A percentile compares a stretch with the other conserved stretches of the same genome.
Conservation (phyloP, 2,113 vertebrate genomes). For the Pungitius pungitius region DNA sequence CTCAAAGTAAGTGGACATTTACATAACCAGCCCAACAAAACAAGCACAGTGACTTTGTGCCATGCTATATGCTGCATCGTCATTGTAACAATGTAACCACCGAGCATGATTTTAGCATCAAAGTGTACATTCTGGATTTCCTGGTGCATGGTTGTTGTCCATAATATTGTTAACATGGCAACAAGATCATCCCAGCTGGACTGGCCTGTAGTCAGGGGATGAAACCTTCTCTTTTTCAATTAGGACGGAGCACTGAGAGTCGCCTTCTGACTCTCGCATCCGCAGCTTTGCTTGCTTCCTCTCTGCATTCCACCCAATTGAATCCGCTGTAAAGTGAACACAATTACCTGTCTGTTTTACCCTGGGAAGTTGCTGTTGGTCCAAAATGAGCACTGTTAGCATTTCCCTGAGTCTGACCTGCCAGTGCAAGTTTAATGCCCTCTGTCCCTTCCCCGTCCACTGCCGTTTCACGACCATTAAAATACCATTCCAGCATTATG, state of each 20-base stretch:
- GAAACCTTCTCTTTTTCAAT: slow-evolving; percentile 40
- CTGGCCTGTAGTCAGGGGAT: slow-evolving; percentile 38
- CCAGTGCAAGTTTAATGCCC: slow-evolving; percentile 51
- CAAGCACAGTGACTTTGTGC: neutral
- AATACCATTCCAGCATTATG: slow-evolving; percentile 51
- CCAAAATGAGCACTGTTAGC: slow-evolving; percentile 28
- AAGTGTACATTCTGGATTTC: slow-evolving; percentile 14
- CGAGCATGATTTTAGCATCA: neutral
- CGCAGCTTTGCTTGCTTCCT: slow-evolving; percentile 26
- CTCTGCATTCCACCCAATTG: slow-evolving; percentile 16
- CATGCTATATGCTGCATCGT: neutral
- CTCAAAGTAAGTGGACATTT: neutral
- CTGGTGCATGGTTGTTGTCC: slow-evolving; percentile 26
- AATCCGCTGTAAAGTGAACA: slow-evolving; percentile 32
- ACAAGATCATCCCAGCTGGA: slow-evolving; percentile 27
- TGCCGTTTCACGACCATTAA: slow-evolving; percentile 52
- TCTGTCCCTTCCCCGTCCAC: slow-evolving; percentile 22
- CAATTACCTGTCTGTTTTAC: slow-evolving; percentile 34
- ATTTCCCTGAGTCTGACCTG: slow-evolving; percentile 49
- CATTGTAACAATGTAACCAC: neutral
- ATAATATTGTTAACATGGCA: slow-evolving; percentile 33
- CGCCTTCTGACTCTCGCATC: slow-evolving; percentile 41
- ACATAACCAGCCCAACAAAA: neutral
- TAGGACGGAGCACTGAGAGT: slow-evolving; percentile 26
- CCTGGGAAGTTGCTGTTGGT: slow-evolving; percentile 30